Conservation (phyloP, 1,140 invertebrate species). For the Heterodera schachtii region DNA sequence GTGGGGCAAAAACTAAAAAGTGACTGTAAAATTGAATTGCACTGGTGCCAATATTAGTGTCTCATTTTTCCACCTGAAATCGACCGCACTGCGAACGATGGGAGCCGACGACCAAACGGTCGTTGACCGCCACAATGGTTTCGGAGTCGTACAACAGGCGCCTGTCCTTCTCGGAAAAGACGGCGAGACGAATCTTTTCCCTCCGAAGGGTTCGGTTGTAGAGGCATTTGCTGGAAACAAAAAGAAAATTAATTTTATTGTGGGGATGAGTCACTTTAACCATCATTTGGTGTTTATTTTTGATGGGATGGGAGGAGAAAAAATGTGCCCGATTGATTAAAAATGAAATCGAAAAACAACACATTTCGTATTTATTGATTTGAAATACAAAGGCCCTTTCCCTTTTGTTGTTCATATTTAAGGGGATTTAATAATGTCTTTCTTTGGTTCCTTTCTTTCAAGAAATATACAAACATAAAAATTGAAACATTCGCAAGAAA, state of each 20-base stretch:
- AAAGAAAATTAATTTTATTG: slow-evolving; percentile 11
- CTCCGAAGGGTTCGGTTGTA: slow-evolving; percentile 26
- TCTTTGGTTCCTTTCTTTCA: too few relatives aligned
- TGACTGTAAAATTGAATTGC: neutral
- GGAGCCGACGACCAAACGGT: slow-evolving; percentile 28
- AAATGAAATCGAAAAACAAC: too few relatives aligned
- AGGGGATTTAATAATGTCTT: too few relatives aligned
- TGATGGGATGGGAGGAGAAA: too few relatives aligned
- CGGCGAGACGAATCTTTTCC: slow-evolving; percentile 29
- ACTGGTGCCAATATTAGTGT: neutral
- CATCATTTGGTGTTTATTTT: too few relatives aligned
- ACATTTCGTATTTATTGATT: too few relatives aligned
- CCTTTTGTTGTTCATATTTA: too few relatives aligned
- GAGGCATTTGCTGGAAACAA: slow-evolving; percentile 23
- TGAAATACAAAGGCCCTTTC: too few relatives aligned
- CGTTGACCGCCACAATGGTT: slow-evolving; percentile 39
- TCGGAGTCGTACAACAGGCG: slow-evolving; percentile 44
- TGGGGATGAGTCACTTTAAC: neutral
- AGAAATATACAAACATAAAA: too few relatives aligned
- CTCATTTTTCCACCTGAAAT: slow-evolving; percentile 34
- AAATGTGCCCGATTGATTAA: too few relatives aligned
- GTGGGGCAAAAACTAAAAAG: slow-evolving; percentile 47
- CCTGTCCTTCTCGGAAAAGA: slow-evolving; percentile 39
- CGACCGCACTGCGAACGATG: slow-evolving; percentile 41
- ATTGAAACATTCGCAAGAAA: neutral